These are phyloP conservation scores for Crypturellus tataupa DNA, from an alignment of 2,797 vertebrate genomes.

Conservation along the genomic window DNA sequence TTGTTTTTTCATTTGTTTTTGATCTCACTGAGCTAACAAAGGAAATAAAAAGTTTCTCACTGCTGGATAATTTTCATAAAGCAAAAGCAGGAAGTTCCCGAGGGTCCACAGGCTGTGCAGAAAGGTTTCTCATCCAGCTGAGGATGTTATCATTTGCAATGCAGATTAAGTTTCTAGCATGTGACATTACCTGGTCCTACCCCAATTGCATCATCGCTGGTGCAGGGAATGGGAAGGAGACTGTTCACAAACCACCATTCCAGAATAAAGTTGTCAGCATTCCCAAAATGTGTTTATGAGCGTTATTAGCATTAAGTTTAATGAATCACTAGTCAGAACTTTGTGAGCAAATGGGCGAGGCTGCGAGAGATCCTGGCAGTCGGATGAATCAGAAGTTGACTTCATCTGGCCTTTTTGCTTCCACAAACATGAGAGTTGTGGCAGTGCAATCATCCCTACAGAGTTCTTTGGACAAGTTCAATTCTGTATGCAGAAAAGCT, in stretches of 20 bases:
- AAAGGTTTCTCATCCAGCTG: neutral
- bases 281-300: constrained; percentile 47
- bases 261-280: constrained; percentile 42
- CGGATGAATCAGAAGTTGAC: constrained; percentile 47
- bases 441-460: neutral
- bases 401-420: constrained; percentile 3
- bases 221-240: constrained; percentile 9
- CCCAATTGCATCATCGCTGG: constrained; percentile 36
- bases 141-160: constrained; percentile 8
- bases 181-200: neutral
- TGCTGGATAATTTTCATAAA: constrained; percentile 30
- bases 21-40: neutral
- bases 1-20: neutral
- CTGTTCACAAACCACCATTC: constrained; percentile 16
- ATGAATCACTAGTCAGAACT: constrained; percentile 63
- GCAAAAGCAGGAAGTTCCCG: constrained; percentile 7
- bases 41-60: neutral
- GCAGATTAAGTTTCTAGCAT: constrained; percentile 17
- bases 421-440: neutral
- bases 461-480: neutral
- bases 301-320: constrained; percentile 35
- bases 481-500: neutral
- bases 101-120: constrained; percentile 6
- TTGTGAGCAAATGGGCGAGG: constrained; percentile 65
- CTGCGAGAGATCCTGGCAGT: constrained; percentile 29